These are phyloP conservation scores for Rhodinocichla rosea DNA, from an alignment of 2,113 vertebrate genomes.

Conservation along the genomic window DNA sequence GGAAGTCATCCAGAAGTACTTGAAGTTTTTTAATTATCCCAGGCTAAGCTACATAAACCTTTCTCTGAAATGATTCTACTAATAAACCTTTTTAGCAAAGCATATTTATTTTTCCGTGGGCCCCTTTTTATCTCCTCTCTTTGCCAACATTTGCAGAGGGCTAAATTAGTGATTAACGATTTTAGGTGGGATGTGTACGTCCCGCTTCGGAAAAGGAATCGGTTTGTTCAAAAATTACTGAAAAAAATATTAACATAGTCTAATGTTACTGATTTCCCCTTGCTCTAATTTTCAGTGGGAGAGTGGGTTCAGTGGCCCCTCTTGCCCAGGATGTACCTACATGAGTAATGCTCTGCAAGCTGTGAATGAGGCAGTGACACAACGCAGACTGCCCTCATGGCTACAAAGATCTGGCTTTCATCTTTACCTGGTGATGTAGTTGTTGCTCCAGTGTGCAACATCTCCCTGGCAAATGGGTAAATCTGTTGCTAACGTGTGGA, in stretches of 20 bases:
- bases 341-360: background rate
- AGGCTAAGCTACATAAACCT: background rate
- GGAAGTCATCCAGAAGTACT: background rate
- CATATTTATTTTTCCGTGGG: background rate
- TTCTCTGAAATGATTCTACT: background rate
- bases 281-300: background rate
- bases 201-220: background rate
- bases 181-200: background rate
- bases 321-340: background rate
- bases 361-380: background rate
- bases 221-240: background rate
- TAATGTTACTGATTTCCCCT: background rate
- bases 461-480: background rate
- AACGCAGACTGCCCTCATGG: background rate
- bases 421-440: background rate
- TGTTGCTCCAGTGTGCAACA: background rate
- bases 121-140: background rate
- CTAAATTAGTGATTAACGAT: background rate
- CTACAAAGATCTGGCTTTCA: background rate
- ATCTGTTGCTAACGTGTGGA: background rate
- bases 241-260: background rate
- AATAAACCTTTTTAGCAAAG: background rate
- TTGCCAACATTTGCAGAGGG: background rate
- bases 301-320: background rate
- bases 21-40: background rate